phyloP scores from a whole-genome alignment of 2,113 vertebrate genomes.

The Stomatorhinus ivindoensis region DNA sequence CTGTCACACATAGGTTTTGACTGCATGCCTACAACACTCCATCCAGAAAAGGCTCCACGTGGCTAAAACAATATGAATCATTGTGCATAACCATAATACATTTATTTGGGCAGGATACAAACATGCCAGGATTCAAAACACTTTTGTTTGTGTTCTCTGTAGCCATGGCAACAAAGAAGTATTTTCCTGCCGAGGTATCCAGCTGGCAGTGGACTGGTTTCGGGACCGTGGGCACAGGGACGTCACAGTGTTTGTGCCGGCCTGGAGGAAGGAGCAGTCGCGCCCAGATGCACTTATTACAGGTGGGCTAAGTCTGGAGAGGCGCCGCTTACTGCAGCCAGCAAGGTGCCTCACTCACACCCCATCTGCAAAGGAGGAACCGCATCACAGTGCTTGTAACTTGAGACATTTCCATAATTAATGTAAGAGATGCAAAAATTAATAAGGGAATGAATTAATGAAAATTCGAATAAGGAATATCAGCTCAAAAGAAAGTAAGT shows the following conservation, averaged over 20 bases:
- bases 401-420: not conserved
- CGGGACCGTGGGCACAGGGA: conserved; percentile 89
- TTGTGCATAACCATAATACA: not conserved
- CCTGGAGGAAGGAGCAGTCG: conserved; percentile 94
- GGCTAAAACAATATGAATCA: not conserved
- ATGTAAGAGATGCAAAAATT: not conserved
- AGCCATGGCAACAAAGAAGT: conserved; percentile 99
- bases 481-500: not conserved
- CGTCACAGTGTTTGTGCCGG: conserved; percentile 94
- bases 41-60: not conserved
- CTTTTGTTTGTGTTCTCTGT: conserved; percentile 30
- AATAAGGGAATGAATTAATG: not conserved
- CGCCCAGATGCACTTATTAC: conserved; percentile 92
- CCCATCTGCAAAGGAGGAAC: not conserved
- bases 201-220: conserved; percentile 94
- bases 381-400: not conserved
- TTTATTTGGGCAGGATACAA: not conserved
- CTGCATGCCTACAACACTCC: not conserved
- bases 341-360: not conserved
- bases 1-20: not conserved
- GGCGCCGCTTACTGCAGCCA: not conserved
- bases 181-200: conserved; percentile 95
- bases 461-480: not conserved
- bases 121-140: not conserved
- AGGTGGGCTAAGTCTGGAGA: conserved; percentile 51